phyloP scores from a whole-genome alignment of 2,797 vertebrate species.

The Perodicticus potto region DNA sequence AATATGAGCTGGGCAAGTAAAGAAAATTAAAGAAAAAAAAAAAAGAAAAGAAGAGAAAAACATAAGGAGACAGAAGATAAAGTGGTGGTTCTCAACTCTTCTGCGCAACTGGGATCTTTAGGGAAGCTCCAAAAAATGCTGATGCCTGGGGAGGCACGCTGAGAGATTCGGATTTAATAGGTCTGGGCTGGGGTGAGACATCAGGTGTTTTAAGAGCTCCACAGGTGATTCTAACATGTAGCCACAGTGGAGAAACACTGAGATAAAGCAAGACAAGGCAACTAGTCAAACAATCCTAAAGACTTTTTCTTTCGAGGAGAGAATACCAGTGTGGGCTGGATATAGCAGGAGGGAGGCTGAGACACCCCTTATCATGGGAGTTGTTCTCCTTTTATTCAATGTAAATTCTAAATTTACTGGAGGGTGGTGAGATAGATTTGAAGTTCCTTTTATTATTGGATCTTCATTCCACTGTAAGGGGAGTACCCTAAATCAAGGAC shows the following conservation, averaged over 20 bases:
- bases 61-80: not conserved
- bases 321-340: not conserved
- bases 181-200: not conserved
- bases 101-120: not conserved
- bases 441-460: not conserved
- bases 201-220: not conserved
- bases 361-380: not conserved
- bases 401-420: not conserved
- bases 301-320: not conserved
- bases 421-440: not conserved
- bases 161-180: slow-evolving; percentile 14
- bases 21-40: not conserved
- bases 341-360: not conserved
- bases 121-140: not conserved
- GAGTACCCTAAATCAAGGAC: not conserved
- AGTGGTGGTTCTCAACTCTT: not conserved
- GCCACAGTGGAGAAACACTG: not conserved
- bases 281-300: not conserved
- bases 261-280: not conserved
- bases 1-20: not conserved
- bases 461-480: too few relatives aligned
- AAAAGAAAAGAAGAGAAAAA: not conserved
- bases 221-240: not conserved
- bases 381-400: not conserved
- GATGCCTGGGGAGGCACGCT: not conserved